Percentiles rank a stretch among this genome's conserved stretches.
Evolutionary conservation across 92 coral and sea anemone species (phyloP).

Genomic region (Chrysogorgia sp.): DNA sequence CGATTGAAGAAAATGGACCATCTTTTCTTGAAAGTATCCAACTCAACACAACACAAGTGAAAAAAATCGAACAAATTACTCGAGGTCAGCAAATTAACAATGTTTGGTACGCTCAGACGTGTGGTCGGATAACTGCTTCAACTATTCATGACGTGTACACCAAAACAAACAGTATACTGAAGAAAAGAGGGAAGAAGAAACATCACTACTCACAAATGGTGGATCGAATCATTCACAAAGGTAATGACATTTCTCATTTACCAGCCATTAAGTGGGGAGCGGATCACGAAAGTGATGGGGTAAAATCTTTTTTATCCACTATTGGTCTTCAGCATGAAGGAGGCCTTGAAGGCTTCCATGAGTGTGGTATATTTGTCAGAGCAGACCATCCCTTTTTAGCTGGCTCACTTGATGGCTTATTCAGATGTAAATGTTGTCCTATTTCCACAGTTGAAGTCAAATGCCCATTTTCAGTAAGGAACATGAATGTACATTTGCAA

Average conservation of each 20-base stretch:
- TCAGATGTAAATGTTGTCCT: slow-evolving; percentile 33
- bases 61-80: slow-evolving; percentile 19
- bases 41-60: slow-evolving; percentile 11
- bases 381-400: slow-evolving; percentile 33
- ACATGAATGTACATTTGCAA: slow-evolving; percentile 49
- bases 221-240: slow-evolving; percentile 16
- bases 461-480: slow-evolving; percentile 43
- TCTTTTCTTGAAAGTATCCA: slow-evolving; percentile 41
- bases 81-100: slow-evolving; percentile 46
- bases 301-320: slow-evolving; percentile 39
- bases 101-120: slow-evolving; percentile 39
- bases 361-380: slow-evolving; percentile 27
- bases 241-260: slow-evolving; percentile 36
- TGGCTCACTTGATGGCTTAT: slow-evolving; percentile 42
- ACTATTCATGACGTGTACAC: slow-evolving; percentile 28
- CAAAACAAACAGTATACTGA: slow-evolving; percentile 40
- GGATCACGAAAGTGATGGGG: slow-evolving; percentile 48
- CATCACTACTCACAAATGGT: slow-evolving; percentile 43
- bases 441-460: slow-evolving; percentile 30
- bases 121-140: slow-evolving; percentile 50
- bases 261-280: slow-evolving; percentile 51
- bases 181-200: slow-evolving; percentile 19
- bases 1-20: slow-evolving; percentile 17
- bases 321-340: slow-evolving; percentile 29
- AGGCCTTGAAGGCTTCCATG: slow-evolving; percentile 14